Evolutionary conservation across 1,140 invertebrate species (phyloP).

Genomic region (Sitodiplosis mosellana): DNA sequence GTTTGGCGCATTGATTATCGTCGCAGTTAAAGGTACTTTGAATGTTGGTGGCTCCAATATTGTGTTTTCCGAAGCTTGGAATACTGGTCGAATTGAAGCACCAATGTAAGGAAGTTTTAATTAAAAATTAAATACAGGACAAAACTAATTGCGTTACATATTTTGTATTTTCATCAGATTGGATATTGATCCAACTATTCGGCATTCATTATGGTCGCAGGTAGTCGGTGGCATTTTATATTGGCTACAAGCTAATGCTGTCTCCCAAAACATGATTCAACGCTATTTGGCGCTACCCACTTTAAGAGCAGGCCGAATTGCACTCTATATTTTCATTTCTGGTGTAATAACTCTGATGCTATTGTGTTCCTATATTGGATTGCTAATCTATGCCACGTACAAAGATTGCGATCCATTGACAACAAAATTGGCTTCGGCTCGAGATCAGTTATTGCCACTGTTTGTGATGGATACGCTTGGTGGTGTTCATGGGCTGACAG

Average conservation of each 20-base stretch:
- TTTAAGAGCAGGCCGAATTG: slow-evolving; percentile 37
- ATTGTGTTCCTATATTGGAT: slow-evolving; percentile 46
- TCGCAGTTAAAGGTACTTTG: slow-evolving; percentile 44
- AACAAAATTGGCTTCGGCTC: slow-evolving; percentile 31
- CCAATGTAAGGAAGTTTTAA: slow-evolving; percentile 28
- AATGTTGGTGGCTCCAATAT: slow-evolving; percentile 39
- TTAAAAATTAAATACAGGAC: too few relatives aligned
- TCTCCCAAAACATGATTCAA: slow-evolving; percentile 64
- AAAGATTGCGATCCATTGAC: slow-evolving; percentile 51
- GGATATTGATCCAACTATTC: slow-evolving; percentile 49
- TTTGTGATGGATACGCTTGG: slow-evolving; percentile 46
- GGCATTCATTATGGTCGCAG: slow-evolving; percentile 67
- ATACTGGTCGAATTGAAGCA: slow-evolving; percentile 15
- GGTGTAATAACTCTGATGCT: slow-evolving; percentile 32
- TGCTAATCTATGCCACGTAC: slow-evolving; percentile 58
- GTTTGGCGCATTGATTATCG: slow-evolving; percentile 47
- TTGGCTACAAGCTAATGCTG: slow-evolving; percentile 51
- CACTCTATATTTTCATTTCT: slow-evolving; percentile 36
- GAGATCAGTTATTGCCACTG: slow-evolving; percentile 35
- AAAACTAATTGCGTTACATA: slow-evolving; percentile 36
- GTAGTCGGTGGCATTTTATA: slow-evolving; percentile 59
- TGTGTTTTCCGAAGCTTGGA: slow-evolving; percentile 32
- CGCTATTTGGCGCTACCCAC: slow-evolving; percentile 45
- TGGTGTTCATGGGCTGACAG: slow-evolving; percentile 37
- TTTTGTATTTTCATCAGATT: slow-evolving; percentile 34